These are phyloP conservation scores for Sceliomorpha sp. DNA, from an alignment of 2,888 invertebrate genomes.

Conservation along the genomic window DNA sequence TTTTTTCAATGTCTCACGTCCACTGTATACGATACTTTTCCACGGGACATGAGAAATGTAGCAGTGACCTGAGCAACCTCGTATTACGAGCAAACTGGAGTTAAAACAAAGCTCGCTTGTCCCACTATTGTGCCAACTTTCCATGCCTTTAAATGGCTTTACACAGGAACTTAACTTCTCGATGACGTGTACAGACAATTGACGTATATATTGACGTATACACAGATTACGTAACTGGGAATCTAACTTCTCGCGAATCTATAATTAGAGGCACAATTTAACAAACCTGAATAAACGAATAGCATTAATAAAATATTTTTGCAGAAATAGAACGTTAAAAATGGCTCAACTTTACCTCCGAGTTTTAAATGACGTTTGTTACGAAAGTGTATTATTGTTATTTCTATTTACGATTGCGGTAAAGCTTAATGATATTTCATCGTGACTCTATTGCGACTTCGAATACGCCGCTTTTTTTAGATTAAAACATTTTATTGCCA, in stretches of 20 bases:
- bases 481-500: too few relatives aligned
- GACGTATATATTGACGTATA: conserved; percentile 40
- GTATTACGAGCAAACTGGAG: conserved; percentile 31
- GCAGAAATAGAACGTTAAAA: too few relatives aligned
- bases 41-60: conserved; percentile 35
- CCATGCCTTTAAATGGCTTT: conserved; percentile 39
- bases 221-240: conserved; percentile 20
- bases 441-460: too few relatives aligned
- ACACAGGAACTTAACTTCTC: conserved; percentile 40
- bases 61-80: conserved; percentile 40
- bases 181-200: conserved; percentile 46
- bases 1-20: conserved; percentile 48
- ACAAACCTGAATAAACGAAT: too few relatives aligned
- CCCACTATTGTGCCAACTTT: conserved; percentile 36
- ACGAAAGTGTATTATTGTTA: too few relatives aligned
- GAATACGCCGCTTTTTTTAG: too few relatives aligned
- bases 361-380: too few relatives aligned
- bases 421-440: too few relatives aligned
- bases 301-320: too few relatives aligned
- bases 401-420: too few relatives aligned
- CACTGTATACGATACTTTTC: conserved; percentile 20
- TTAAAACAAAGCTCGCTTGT: conserved; percentile 32
- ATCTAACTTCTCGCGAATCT: neutral
- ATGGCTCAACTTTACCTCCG: too few relatives aligned
- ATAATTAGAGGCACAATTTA: neutral